phyloP scores from a whole-genome alignment of 2,797 vertebrate genomes.

The Leptatherina wallacei region DNA sequence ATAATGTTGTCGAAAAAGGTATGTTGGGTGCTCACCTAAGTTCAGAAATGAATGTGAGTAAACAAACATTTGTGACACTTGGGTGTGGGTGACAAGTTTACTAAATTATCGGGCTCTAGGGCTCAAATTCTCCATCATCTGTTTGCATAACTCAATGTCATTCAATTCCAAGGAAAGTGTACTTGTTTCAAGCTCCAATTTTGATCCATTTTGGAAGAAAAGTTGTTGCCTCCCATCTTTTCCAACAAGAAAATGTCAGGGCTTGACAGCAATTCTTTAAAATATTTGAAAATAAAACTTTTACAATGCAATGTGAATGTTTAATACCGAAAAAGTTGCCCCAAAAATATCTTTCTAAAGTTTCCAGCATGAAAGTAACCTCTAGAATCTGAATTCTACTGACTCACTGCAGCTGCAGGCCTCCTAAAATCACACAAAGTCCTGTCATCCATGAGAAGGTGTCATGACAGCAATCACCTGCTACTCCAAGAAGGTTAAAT shows the following conservation, averaged over 20 bases:
- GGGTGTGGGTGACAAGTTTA: slow-evolving; percentile 14
- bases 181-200: slow-evolving; percentile 15
- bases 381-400: neutral
- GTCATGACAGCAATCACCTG: slow-evolving; percentile 31
- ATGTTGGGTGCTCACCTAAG: slow-evolving; percentile 5
- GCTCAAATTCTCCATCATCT: slow-evolving; percentile 5
- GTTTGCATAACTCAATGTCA: neutral
- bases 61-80: neutral
- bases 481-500: slow-evolving; percentile 38
- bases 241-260: neutral
- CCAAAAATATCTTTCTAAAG: neutral
- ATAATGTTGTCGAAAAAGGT: neutral
- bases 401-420: neutral
- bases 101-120: slow-evolving; percentile 14
- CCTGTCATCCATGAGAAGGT: neutral
- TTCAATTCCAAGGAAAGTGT: slow-evolving; percentile 3
- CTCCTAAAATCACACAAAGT: slow-evolving; percentile 11
- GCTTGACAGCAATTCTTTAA: neutral
- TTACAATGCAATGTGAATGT: slow-evolving; percentile 10
- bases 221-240: neutral
- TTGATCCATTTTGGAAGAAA: neutral
- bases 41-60: neutral
- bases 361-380: neutral
- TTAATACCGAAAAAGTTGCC: neutral
- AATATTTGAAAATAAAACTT: neutral